Conservation (phyloP, 37 sponge, comb jelly and placozoan species). For the Hexactinellida sp. region DNA sequence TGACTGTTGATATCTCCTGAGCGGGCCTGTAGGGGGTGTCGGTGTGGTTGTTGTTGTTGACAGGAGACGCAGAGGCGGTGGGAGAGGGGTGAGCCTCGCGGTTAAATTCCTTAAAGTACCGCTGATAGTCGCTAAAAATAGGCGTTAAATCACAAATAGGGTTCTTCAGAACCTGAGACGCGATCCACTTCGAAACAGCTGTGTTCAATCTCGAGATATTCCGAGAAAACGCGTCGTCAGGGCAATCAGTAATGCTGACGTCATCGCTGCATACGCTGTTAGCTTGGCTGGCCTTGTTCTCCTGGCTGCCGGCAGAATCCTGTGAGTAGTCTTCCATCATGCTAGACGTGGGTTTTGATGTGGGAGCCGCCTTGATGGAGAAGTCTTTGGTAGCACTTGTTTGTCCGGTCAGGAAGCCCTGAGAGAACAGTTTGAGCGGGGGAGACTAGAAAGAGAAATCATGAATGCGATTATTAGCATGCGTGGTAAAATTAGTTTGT, state of each 20-base stretch:
- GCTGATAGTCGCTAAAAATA: not conserved
- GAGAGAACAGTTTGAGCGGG: not conserved
- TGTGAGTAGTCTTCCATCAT: not conserved
- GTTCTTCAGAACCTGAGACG: not conserved
- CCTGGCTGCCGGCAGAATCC: not conserved
- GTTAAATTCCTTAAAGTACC: not conserved
- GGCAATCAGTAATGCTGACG: not conserved
- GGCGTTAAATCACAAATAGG: slow-evolving; percentile 4
- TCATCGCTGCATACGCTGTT: slow-evolving; percentile 12
- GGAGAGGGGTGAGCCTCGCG: not conserved
- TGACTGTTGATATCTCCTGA: not conserved
- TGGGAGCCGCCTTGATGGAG: not conserved
- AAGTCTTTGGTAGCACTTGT: slow-evolving; percentile 13
- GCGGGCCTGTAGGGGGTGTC: not conserved
- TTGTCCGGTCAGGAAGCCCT: not conserved
- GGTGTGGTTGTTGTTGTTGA: not conserved
- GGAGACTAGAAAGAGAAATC: not conserved
- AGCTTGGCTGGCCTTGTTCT: not conserved
- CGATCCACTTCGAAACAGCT: slow-evolving; percentile 2
- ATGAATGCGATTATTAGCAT: no score
- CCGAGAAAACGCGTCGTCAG: not conserved
- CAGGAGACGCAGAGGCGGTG: not conserved
- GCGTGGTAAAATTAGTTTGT: no score
- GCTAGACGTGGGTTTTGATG: not conserved
- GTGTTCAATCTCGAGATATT: not conserved